These are phyloP conservation scores for Labrus mixtus DNA, from an alignment of 2,113 vertebrate genomes.

Conservation along the genomic window DNA sequence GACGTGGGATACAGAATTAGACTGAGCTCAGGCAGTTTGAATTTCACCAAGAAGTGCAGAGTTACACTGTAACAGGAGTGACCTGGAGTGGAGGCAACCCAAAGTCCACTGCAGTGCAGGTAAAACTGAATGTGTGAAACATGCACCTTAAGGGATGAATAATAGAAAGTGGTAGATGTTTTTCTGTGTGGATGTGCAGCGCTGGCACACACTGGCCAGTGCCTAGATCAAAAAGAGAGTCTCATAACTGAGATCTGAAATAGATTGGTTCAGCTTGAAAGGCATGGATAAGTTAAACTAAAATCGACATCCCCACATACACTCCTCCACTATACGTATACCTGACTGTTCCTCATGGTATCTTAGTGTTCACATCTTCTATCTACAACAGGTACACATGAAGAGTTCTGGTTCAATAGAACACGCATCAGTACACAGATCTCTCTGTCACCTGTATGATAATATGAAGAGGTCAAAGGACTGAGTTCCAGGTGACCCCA, in stretches of 20 bases:
- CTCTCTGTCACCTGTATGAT: conserved; percentile 34
- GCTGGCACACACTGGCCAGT: conserved; percentile 18
- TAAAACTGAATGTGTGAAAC: conserved; percentile 58
- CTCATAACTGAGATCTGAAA: conserved; percentile 30
- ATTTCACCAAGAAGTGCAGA: conserved; percentile 46
- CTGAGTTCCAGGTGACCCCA: conserved; percentile 56
- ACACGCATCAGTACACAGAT: conserved; percentile 25
- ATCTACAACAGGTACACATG: conserved; percentile 11
- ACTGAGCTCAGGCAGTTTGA: conserved; percentile 36
- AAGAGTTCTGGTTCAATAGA: conserved; percentile 19
- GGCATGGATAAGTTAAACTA: conserved; percentile 9
- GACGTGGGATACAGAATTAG: conserved; percentile 41
- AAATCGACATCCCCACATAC: conserved; percentile 15
- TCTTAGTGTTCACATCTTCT: conserved; percentile 4
- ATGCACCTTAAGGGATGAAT: conserved; percentile 59
- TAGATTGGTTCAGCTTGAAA: not conserved
- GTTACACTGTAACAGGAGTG: not conserved
- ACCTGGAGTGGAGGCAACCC: conserved; percentile 35
- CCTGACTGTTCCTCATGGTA: not conserved
- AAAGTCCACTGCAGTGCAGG: conserved; percentile 55
- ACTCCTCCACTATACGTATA: not conserved
- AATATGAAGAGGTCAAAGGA: conserved; percentile 33
- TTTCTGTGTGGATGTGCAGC: not conserved
- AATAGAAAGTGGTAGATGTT: conserved; percentile 43
- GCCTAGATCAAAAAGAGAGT: conserved; percentile 40